A percentile compares a stretch with the other conserved stretches of the same genome.
Evolutionary conservation across 2,888 invertebrate species (phyloP).

Genomic region (Tolmerus cingulatus): DNA sequence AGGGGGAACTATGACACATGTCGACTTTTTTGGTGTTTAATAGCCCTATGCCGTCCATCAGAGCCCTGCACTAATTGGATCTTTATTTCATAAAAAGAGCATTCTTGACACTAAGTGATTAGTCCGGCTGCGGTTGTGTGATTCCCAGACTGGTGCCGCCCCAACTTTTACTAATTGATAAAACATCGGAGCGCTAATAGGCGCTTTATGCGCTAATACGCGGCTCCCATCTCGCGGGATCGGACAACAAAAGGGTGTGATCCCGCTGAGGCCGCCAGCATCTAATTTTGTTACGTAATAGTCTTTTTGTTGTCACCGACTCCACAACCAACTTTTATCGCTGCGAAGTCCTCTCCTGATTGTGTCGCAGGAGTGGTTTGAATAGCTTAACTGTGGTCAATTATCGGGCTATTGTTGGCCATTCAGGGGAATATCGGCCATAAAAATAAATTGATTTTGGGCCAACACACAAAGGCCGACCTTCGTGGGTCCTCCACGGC

Average conservation of each 20-base stretch:
- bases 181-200: background rate
- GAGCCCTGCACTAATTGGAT: background rate
- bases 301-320: background rate
- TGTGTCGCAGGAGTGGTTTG: slow-evolving; percentile 9
- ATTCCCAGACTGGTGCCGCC: background rate
- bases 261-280: background rate
- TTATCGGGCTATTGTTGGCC: slow-evolving; percentile 29
- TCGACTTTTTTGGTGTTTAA: background rate
- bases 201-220: background rate
- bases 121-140: background rate
- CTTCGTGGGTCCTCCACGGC: background rate
- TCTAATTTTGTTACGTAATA: slow-evolving; percentile 20
- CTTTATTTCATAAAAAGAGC: background rate
- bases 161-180: background rate
- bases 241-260: slow-evolving; percentile 4
- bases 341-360: slow-evolving; percentile 14
- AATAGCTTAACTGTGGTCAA: slow-evolving; percentile 36
- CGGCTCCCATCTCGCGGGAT: background rate
- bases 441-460: slow-evolving; percentile 38
- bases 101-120: background rate
- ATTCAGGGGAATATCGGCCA: slow-evolving; percentile 16
- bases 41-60: background rate
- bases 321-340: background rate
- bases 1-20: background rate
- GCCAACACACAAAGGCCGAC: background rate